These are phyloP conservation scores for Ochropleura plecta DNA, from an alignment of 2,888 invertebrate genomes.

Conservation along the genomic window DNA sequence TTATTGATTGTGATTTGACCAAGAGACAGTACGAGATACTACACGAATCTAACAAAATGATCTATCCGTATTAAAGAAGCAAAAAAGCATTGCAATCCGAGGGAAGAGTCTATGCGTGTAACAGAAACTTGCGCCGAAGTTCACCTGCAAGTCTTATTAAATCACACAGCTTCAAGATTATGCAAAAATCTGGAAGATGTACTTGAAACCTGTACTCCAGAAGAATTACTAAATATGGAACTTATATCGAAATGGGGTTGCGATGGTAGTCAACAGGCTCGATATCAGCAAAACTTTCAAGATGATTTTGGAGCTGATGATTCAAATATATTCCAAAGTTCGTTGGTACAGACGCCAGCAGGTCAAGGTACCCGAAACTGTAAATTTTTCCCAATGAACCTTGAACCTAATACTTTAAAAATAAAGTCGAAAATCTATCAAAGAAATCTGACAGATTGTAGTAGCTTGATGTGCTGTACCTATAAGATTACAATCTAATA, in stretches of 20 bases:
- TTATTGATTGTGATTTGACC: background rate
- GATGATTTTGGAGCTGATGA: background rate
- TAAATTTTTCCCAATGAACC: too few relatives aligned
- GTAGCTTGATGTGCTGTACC: too few relatives aligned
- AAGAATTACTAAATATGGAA: background rate
- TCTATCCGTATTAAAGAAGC: constrained; percentile 3
- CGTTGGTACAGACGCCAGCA: too few relatives aligned
- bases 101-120: background rate
- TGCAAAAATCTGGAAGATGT: background rate
- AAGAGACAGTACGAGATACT: background rate
- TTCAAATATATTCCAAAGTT: too few relatives aligned
- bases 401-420: too few relatives aligned
- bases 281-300: background rate
- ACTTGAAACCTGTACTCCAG: background rate
- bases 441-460: too few relatives aligned
- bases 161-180: constrained; percentile 1
- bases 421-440: too few relatives aligned
- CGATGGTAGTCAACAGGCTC: background rate
- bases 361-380: too few relatives aligned
- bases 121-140: constrained; percentile 5
- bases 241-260: constrained; percentile 1
- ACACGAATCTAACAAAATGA: background rate
- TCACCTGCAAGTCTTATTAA: background rate
- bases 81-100: background rate
- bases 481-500: background rate